phyloP scores from a whole-genome alignment of 2,888 invertebrate genomes.

The Acrobasis repandana region DNA sequence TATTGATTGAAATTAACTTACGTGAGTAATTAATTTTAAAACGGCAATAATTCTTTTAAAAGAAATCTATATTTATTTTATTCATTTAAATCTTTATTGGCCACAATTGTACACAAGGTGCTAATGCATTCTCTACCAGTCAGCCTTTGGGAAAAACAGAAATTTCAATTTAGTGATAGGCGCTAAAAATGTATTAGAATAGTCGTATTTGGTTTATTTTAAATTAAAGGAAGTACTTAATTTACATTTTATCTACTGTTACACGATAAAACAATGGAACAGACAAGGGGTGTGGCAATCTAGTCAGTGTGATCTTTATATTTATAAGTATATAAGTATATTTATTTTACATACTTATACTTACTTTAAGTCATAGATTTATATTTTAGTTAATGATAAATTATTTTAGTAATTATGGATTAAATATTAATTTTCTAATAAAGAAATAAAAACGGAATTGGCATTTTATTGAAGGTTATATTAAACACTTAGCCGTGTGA shows the following conservation, averaged over 20 bases:
- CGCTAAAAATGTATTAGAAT: too few relatives aligned
- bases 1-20: neutral
- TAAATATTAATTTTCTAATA: constrained; percentile 47
- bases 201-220: too few relatives aligned
- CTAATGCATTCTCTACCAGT: too few relatives aligned
- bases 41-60: too few relatives aligned
- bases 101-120: too few relatives aligned
- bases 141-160: too few relatives aligned
- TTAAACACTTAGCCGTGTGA: too few relatives aligned
- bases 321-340: constrained; percentile 43
- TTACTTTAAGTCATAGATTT: constrained; percentile 35
- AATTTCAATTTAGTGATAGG: too few relatives aligned
- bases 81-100: too few relatives aligned
- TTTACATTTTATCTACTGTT: constrained; percentile 23
- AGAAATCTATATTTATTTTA: too few relatives aligned
- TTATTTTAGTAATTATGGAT: constrained; percentile 34
- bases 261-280: constrained; percentile 42
- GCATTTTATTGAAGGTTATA: constrained; percentile 30
- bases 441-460: constrained; percentile 34
- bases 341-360: constrained; percentile 41
- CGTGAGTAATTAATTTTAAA: too few relatives aligned
- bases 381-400: constrained; percentile 39
- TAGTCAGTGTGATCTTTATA: constrained; percentile 79
- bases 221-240: neutral
- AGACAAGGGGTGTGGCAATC: constrained; percentile 81